These are phyloP conservation scores for Synanthedon vespiformis DNA, from an alignment of 2,888 invertebrate species.

Conservation along the genomic window DNA sequence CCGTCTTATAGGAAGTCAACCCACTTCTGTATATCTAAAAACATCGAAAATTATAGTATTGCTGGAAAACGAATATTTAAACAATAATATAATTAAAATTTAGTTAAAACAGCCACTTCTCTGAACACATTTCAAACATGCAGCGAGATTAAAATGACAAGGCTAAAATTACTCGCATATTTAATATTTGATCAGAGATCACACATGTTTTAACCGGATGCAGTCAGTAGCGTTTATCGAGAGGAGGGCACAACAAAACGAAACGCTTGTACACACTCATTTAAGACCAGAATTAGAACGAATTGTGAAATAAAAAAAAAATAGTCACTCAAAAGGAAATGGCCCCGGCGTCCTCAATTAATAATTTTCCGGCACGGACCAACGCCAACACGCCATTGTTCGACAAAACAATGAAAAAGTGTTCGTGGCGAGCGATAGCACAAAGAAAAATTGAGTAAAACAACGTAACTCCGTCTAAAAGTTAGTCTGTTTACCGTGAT, in stretches of 20 bases:
- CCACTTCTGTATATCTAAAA: too few species aligned
- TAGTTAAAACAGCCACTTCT: too few species aligned
- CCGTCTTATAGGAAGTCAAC: too few species aligned
- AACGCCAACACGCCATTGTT: constrained; percentile 36
- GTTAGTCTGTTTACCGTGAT: constrained; percentile 32
- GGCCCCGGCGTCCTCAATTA: constrained; percentile 30
- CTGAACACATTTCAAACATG: too few species aligned
- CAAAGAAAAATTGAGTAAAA: constrained; percentile 54
- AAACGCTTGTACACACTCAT: constrained; percentile 10
- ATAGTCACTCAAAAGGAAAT: constrained; percentile 13
- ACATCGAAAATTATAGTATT: too few species aligned
- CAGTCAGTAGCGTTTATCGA: constrained; percentile 11
- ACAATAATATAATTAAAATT: too few species aligned
- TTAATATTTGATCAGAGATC: background rate
- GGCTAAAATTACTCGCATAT: background rate
- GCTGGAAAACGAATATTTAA: too few species aligned
- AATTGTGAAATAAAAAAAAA: constrained; percentile 3
- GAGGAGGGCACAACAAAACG: constrained; percentile 8
- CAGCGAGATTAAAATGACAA: background rate
- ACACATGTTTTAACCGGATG: constrained; percentile 7
- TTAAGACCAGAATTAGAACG: constrained; percentile 5
- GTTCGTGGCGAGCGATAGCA: constrained; percentile 26
- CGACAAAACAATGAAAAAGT: constrained; percentile 39
- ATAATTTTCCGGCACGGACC: constrained; percentile 34
- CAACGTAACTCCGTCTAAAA: constrained; percentile 42